Evolutionary conservation across 2,888 invertebrate species (phyloP).

Genomic region (Tholera decimalis): DNA sequence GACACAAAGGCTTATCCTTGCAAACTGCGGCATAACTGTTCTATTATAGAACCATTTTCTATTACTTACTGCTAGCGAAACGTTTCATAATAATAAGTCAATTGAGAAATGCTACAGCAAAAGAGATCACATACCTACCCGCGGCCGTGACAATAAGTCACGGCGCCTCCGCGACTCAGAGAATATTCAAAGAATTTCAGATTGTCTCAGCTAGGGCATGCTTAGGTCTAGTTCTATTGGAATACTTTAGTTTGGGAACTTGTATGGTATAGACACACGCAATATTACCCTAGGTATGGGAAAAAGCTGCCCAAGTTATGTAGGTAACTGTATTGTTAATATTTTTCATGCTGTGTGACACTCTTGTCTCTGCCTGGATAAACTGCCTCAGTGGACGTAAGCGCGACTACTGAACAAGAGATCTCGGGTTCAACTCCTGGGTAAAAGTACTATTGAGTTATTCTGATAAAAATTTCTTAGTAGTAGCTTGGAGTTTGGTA

Average conservation of each 20-base stretch:
- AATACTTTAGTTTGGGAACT: neutral
- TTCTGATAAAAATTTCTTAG: no score
- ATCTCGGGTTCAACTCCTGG: no score
- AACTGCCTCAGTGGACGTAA: no score
- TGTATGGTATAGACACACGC: neutral
- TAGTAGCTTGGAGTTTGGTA: no score
- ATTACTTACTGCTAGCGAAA: neutral
- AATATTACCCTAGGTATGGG: neutral
- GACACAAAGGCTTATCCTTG: neutral
- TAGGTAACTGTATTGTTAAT: no score
- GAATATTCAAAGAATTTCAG: slow-evolving; percentile 32
- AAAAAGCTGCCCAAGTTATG: no score
- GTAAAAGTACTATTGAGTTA: no score
- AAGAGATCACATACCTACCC: neutral
- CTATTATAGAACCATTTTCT: neutral
- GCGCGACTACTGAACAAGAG: no score
- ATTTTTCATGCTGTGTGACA: no score
- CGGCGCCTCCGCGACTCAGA: neutral
- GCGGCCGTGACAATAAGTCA: slow-evolving; percentile 1
- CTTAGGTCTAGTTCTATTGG: neutral
- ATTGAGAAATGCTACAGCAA: slow-evolving; percentile 4
- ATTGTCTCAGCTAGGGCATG: neutral
- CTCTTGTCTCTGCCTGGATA: no score
- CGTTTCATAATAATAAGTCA: slow-evolving; percentile 6
- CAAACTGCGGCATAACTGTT: neutral